phyloP scores from a whole-genome alignment of 2,113 vertebrate genomes.

The Tetrao urogallus region DNA sequence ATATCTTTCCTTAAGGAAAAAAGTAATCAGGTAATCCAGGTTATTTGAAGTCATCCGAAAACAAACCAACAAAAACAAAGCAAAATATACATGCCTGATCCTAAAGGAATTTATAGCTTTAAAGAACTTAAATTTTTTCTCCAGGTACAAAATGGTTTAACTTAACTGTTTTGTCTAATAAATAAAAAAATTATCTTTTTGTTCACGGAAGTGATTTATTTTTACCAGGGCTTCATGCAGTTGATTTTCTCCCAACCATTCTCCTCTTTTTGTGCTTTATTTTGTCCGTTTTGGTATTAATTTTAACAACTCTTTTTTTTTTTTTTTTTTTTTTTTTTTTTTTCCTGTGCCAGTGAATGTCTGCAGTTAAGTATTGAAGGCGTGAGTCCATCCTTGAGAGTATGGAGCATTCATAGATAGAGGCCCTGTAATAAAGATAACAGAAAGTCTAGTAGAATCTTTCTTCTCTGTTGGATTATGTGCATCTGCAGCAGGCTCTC shows the following conservation, averaged over 20 bases:
- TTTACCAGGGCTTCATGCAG: not conserved
- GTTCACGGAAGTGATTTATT: not conserved
- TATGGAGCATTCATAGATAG: fast-evolving
- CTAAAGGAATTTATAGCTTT: not conserved
- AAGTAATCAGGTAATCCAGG: not conserved
- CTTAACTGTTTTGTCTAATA: not conserved
- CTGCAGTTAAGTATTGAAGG: not conserved
- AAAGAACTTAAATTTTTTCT: not conserved
- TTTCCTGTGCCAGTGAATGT: not conserved
- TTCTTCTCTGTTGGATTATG: not conserved
- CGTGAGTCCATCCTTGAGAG: not conserved
- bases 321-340: not conserved
- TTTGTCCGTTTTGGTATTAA: not conserved
- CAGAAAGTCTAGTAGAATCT: not conserved
- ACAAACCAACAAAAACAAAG: too few relatives aligned
- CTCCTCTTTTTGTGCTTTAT: not conserved
- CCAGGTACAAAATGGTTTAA: not conserved
- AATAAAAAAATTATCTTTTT: not conserved
- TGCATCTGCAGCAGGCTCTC: not conserved
- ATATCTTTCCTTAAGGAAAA: not conserved
- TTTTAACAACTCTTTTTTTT: not conserved
- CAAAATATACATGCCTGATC: not conserved
- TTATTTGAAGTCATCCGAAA: not conserved
- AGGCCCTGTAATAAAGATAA: not conserved
- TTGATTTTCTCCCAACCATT: not conserved